These are phyloP conservation scores for Alouatta palliata DNA, from an alignment of 2,113 vertebrate genomes.

Conservation along the genomic window DNA sequence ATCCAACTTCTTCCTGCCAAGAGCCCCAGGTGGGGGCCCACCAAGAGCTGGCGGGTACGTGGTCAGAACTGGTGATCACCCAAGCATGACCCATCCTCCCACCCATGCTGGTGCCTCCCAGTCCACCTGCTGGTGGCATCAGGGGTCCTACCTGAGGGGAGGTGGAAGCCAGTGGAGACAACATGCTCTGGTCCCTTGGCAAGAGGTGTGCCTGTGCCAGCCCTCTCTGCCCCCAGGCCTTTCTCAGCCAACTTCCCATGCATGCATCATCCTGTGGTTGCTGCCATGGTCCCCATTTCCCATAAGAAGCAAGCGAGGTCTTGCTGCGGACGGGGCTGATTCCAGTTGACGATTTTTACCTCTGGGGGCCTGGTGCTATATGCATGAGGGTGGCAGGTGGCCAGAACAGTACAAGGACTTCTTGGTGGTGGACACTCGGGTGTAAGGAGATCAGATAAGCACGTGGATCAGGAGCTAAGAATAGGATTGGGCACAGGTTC, in stretches of 20 bases:
- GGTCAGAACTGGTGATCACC: neutral
- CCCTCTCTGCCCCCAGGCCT: neutral
- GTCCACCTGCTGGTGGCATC: neutral
- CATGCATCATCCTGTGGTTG: neutral
- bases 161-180: neutral
- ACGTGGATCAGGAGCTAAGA: conserved; percentile 55
- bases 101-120: too few species aligned
- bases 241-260: neutral
- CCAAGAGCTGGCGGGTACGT: fast-evolving
- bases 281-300: neutral
- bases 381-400: fast-evolving
- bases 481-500: conserved; percentile 31
- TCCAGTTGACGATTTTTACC: neutral
- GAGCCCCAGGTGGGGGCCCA: neutral
- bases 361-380: neutral
- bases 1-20: neutral
- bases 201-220: too few species aligned
- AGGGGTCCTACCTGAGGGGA: neutral
- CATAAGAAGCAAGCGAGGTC: neutral
- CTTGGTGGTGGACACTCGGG: neutral
- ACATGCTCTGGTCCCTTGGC: neutral
- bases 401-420: neutral
- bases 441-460: conserved; percentile 59
- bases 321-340: neutral
- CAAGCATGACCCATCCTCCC: neutral